Conservation (phyloP, 2,113 vertebrate genomes). For the Malurus elegans region DNA sequence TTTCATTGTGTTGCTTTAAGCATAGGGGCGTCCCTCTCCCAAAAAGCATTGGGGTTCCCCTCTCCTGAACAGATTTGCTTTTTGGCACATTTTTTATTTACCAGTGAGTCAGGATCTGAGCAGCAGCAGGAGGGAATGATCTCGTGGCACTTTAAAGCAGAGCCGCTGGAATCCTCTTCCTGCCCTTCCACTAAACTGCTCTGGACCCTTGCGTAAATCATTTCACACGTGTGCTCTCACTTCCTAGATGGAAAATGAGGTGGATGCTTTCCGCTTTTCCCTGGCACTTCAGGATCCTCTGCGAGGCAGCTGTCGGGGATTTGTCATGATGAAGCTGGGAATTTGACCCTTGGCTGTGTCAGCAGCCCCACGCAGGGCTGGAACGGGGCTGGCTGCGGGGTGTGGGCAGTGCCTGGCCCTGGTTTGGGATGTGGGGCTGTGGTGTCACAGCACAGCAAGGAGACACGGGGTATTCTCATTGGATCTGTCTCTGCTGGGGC, state of each 20-base stretch:
- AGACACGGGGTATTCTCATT: not conserved
- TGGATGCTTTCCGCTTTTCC: not conserved
- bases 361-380: not conserved
- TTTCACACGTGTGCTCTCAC: constrained; percentile 29
- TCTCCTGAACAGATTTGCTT: not conserved
- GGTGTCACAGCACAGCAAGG: not conserved
- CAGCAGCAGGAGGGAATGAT: not conserved
- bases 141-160: not conserved
- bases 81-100: not conserved
- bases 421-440: not conserved
- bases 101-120: not conserved
- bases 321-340: not conserved
- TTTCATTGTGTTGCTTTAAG: not conserved
- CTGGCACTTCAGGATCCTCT: not conserved
- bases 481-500: not conserved
- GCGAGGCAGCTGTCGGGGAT: not conserved
- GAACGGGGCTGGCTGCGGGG: not conserved
- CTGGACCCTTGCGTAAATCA: not conserved
- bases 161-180: not conserved
- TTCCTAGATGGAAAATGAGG: constrained; percentile 51
- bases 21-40: not conserved
- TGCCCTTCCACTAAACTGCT: not conserved
- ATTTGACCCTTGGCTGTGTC: not conserved
- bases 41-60: not conserved
- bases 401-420: not conserved